Evolutionary conservation across 2,113 vertebrate species (phyloP).

Genomic region (Rhombomys opimus): DNA sequence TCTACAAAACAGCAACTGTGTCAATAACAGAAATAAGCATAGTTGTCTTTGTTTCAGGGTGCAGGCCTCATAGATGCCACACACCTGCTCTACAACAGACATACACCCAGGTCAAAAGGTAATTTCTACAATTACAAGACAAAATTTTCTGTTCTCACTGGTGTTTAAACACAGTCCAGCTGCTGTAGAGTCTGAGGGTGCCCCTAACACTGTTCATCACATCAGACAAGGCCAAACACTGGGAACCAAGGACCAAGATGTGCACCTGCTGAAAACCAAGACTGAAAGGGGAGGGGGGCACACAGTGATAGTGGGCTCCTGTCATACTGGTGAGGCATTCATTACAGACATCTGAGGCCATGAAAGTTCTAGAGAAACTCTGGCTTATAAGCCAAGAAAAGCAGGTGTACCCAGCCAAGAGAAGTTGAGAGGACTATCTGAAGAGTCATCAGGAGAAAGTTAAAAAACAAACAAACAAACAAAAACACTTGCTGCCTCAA

Average conservation of each 20-base stretch:
- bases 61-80: background rate
- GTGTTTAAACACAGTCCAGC: background rate
- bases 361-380: background rate
- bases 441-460: background rate
- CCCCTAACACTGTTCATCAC: background rate
- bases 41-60: background rate
- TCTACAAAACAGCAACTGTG: background rate
- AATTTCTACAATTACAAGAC: constrained; percentile 1
- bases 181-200: background rate
- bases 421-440: too few species aligned
- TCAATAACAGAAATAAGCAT: background rate
- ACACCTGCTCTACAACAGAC: background rate
- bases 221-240: background rate
- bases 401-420: background rate
- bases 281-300: background rate
- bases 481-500: background rate
- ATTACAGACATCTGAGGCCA: background rate
- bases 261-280: background rate
- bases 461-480: too few species aligned
- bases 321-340: background rate
- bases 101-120: background rate
- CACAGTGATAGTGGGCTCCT: background rate
- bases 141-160: background rate
- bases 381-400: background rate
- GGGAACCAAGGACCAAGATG: accelerated